These are phyloP conservation scores for Drosophila trichaetosa DNA, from an alignment of 2,888 invertebrate genomes.

Conservation along the genomic window DNA sequence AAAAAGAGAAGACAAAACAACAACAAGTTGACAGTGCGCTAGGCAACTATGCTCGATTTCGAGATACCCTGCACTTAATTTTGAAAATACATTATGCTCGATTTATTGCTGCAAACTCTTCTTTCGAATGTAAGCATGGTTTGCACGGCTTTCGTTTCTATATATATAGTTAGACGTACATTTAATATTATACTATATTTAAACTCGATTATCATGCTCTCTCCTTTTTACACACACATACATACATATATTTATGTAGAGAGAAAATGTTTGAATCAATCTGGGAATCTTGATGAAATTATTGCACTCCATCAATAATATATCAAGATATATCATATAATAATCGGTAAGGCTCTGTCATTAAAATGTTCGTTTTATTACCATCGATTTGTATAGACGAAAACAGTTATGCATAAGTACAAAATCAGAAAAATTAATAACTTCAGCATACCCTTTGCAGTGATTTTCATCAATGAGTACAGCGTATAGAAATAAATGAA, in stretches of 20 bases:
- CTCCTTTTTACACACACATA: too few relatives aligned
- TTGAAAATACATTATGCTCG: background rate
- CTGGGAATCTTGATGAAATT: background rate
- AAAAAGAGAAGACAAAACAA: slow-evolving; percentile 3
- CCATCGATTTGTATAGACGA: background rate
- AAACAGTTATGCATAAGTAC: background rate
- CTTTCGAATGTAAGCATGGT: background rate
- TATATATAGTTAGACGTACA: background rate
- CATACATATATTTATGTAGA: background rate
- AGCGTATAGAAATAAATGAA: background rate
- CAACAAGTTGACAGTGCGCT: background rate
- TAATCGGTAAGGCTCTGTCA: background rate
- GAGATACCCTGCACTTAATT: background rate
- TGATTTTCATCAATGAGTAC: background rate
- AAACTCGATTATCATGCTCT: too few relatives aligned
- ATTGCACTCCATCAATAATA: background rate
- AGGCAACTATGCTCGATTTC: background rate
- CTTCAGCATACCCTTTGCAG: background rate
- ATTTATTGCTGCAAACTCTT: background rate
- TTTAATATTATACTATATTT: background rate
- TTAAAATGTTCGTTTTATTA: background rate
- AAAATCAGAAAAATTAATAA: background rate
- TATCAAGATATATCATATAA: background rate
- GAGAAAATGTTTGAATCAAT: background rate
- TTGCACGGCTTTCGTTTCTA: background rate